Conservation (phyloP, 2,113 vertebrate genomes). For the Chionomys nivalis region DNA sequence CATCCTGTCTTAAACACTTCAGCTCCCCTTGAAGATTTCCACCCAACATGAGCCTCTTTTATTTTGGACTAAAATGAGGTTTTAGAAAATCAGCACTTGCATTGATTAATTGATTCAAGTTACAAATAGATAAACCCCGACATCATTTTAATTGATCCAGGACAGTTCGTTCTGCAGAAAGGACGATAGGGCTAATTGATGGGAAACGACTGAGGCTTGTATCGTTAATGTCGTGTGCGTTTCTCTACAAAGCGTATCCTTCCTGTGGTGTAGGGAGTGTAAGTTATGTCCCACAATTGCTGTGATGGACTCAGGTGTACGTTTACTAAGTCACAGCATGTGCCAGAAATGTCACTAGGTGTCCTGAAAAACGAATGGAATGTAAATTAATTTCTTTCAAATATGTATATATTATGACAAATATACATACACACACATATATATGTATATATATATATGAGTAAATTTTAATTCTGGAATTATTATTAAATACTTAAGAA, state of each 20-base stretch:
- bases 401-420: neutral
- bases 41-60: neutral
- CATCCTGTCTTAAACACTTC: neutral
- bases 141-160: conserved; percentile 55
- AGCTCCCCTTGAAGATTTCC: neutral
- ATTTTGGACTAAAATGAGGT: conserved; percentile 35
- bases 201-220: neutral
- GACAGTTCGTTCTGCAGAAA: conserved; percentile 37
- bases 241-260: neutral
- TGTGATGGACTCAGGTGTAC: neutral
- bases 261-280: neutral
- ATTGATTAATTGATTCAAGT: conserved; percentile 31
- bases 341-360: neutral
- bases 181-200: conserved; percentile 21
- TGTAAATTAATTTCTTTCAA: neutral
- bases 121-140: conserved; percentile 56
- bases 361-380: neutral
- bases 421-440: too few species aligned
- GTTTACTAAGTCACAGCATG: neutral
- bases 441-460: neutral
- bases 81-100: neutral
- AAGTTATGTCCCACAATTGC: neutral
- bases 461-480: neutral
- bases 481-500: conserved; percentile 30
- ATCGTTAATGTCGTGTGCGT: neutral